These are phyloP conservation scores for Myotis pilosus DNA, from an alignment of 2,797 vertebrate genomes.

Conservation along the genomic window DNA sequence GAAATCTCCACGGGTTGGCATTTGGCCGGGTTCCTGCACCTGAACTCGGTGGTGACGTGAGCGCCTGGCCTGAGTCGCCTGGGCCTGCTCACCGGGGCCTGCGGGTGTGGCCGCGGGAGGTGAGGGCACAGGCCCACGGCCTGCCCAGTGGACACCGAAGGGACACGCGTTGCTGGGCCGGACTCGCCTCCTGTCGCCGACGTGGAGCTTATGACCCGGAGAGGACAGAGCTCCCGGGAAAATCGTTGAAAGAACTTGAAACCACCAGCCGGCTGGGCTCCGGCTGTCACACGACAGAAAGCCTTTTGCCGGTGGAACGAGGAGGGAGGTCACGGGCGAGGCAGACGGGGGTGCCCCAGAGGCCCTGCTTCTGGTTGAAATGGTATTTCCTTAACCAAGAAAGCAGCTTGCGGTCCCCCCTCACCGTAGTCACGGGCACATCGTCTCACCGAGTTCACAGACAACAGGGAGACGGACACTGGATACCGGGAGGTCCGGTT, in stretches of 20 bases:
- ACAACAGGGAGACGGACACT: not conserved
- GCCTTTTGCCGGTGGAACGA: not conserved
- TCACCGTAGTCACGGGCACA: not conserved
- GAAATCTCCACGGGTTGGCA: not conserved
- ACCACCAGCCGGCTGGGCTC: not conserved
- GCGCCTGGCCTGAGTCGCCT: not conserved
- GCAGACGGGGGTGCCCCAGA: not conserved
- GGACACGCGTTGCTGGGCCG: not conserved
- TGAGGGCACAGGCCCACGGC: not conserved
- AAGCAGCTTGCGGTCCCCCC: not conserved
- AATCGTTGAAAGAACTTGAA: slow-evolving; percentile 3
- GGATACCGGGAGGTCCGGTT: not conserved
- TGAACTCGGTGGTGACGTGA: not conserved
- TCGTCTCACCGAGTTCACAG: not conserved
- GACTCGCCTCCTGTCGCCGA: not conserved
- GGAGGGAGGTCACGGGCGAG: not conserved
- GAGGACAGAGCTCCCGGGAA: slow-evolving; percentile 4
- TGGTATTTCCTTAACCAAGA: not conserved
- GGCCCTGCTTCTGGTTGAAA: not conserved
- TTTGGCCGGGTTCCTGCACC: not conserved
- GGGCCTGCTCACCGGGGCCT: not conserved
- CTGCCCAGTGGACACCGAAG: not conserved
- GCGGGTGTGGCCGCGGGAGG: rapidly evolving
- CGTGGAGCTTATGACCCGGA: not conserved
- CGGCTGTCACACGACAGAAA: not conserved